Percentiles rank a stretch among this genome's conserved stretches.
phyloP scores from a whole-genome alignment of 2,113 vertebrate genomes.

The Nothobranchius furzeri region DNA sequence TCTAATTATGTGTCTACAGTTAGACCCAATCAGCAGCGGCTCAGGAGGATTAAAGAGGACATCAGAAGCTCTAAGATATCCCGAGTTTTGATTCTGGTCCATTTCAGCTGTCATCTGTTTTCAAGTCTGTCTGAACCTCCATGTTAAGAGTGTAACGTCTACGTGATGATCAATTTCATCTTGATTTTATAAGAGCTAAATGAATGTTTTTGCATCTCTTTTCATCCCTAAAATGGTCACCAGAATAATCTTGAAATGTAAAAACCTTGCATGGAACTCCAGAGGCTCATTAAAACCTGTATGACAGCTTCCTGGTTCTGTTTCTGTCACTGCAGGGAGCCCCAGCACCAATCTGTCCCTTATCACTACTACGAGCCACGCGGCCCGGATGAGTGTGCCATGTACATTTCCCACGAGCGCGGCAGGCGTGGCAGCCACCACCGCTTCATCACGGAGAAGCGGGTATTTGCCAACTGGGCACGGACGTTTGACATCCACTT shows the following conservation, averaged over 20 bases:
- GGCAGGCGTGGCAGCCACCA: slow-evolving; percentile 95
- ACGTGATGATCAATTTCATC: too few relatives aligned
- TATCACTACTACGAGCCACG: slow-evolving; percentile 97
- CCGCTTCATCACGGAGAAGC: slow-evolving; percentile 97
- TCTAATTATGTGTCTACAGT: too few relatives aligned
- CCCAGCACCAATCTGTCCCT: slow-evolving; percentile 87
- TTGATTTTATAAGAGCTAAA: too few relatives aligned
- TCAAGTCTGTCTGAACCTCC: too few relatives aligned
- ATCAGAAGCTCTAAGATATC: too few relatives aligned
- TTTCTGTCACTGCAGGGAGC: slow-evolving; percentile 78
- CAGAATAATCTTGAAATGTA: background rate
- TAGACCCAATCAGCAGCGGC: too few relatives aligned
- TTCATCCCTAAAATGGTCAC: too few relatives aligned
- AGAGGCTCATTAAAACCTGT: slow-evolving; percentile 32
- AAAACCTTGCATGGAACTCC: slow-evolving; percentile 10
- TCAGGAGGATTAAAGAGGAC: too few relatives aligned
- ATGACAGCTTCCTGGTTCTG: slow-evolving; percentile 31
- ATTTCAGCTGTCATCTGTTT: too few relatives aligned
- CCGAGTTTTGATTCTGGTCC: too few relatives aligned
- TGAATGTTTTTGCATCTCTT: too few relatives aligned
- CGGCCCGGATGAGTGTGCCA: slow-evolving; percentile 93
- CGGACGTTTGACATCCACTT: slow-evolving; percentile 93
- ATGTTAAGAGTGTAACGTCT: too few relatives aligned
- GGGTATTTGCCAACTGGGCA: slow-evolving; percentile 95
- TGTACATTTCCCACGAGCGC: slow-evolving; percentile 97